Conservation (phyloP, 2,888 invertebrate species). For the Eupeodes luniger region DNA sequence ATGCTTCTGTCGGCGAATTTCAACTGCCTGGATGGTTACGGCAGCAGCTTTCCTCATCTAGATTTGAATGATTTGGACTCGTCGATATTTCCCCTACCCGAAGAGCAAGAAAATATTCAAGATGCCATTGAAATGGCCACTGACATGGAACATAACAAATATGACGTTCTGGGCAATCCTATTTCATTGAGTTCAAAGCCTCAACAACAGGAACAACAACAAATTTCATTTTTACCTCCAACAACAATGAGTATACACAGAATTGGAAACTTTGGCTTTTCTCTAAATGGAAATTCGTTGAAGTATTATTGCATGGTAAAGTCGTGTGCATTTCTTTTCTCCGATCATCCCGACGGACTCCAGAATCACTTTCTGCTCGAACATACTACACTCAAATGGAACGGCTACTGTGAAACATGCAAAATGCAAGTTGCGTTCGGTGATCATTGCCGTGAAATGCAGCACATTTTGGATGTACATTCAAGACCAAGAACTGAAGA, state of each 20-base stretch:
- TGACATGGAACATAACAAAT: conserved; percentile 71
- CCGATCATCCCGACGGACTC: conserved; percentile 80
- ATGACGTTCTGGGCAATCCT: conserved; percentile 52
- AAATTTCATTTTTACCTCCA: neutral
- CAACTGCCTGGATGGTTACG: conserved; percentile 61
- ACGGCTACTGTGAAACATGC: conserved; percentile 86
- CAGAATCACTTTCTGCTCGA: conserved; percentile 81
- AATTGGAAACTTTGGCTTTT: conserved; percentile 80
- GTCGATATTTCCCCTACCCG: conserved; percentile 58
- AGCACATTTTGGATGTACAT: conserved; percentile 80
- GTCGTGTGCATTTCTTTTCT: conserved; percentile 81
- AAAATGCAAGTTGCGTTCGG: conserved; percentile 78
- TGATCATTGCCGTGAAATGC: conserved; percentile 78
- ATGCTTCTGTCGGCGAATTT: conserved; percentile 57
- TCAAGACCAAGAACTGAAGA: conserved; percentile 26
- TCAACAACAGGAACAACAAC: neutral
- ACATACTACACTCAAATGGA: conserved; percentile 85
- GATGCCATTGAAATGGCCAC: conserved; percentile 78
- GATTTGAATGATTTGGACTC: conserved; percentile 66
- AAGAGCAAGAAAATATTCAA: conserved; percentile 78
- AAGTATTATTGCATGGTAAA: conserved; percentile 81
- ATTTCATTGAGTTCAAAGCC: conserved; percentile 5
- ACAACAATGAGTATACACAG: conserved; percentile 58
- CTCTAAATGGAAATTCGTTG: conserved; percentile 50
- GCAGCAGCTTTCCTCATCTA: conserved; percentile 61